Evolutionary conservation across 2,797 vertebrate genomes (phyloP).

Genomic region (Sphenodon punctatus): DNA sequence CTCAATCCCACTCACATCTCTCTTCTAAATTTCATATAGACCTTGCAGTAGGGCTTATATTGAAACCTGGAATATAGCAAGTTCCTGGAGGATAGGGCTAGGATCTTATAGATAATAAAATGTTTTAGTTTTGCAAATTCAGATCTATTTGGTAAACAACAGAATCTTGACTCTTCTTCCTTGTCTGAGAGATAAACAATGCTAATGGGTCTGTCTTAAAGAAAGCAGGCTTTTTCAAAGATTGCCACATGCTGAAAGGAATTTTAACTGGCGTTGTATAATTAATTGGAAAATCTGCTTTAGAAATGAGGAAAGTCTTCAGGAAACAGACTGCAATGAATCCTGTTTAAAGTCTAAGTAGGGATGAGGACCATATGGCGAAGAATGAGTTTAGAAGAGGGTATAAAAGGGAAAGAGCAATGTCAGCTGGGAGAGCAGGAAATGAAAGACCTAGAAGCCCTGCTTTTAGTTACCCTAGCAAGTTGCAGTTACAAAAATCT

Average conservation of each 20-base stretch:
- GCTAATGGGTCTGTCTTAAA: neutral
- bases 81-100: neutral
- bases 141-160: neutral
- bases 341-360: neutral
- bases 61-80: neutral
- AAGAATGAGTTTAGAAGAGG: neutral
- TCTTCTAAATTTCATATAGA: neutral
- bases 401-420: neutral
- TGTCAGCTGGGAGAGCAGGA: neutral
- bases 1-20: neutral
- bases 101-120: rapidly evolving
- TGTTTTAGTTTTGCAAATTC: neutral
- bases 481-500: neutral
- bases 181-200: neutral
- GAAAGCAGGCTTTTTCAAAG: neutral
- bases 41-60: too few species aligned
- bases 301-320: neutral
- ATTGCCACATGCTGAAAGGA: neutral
- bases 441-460: neutral
- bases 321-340: neutral
- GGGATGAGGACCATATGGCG: neutral
- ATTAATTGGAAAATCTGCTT: neutral
- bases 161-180: neutral
- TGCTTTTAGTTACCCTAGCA: neutral
- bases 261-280: neutral